These are phyloP conservation scores for Sisor rabdophorus DNA, from an alignment of 2,113 vertebrate genomes.

Conservation along the genomic window DNA sequence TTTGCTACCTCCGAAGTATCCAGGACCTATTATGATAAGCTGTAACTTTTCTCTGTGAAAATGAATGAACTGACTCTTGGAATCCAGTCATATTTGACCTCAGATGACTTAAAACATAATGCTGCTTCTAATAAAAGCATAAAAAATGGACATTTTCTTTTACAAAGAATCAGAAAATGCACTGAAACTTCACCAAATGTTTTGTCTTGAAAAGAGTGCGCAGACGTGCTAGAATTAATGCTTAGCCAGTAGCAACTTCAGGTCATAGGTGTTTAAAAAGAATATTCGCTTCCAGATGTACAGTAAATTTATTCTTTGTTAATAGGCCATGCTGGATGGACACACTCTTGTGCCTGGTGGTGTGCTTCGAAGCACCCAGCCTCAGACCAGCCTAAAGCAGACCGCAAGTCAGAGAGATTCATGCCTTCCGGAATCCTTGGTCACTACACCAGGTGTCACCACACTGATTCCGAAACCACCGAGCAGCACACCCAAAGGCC, in stretches of 20 bases:
- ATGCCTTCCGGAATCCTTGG: conserved; percentile 62
- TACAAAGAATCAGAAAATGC: conserved; percentile 8
- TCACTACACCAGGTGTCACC: conserved; percentile 61
- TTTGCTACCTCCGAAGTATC: conserved; percentile 58
- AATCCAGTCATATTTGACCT: conserved; percentile 58
- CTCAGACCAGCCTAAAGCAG: conserved; percentile 25
- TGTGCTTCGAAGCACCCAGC: conserved; percentile 59
- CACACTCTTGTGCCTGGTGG: conserved; percentile 57
- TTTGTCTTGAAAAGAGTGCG: neutral
- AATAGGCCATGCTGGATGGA: conserved; percentile 73
- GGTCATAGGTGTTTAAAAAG: neutral
- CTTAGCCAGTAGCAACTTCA: neutral
- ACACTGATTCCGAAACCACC: conserved; percentile 79
- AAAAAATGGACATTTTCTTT: conserved; percentile 32
- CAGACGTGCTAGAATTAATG: conserved; percentile 15
- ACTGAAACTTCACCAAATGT: conserved; percentile 24
- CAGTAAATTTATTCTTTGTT: conserved; percentile 24
- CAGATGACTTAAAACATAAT: conserved; percentile 46
- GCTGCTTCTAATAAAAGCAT: conserved; percentile 40
- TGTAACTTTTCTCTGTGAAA: conserved; percentile 58
- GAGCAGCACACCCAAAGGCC: conserved; percentile 66
- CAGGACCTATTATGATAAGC: conserved; percentile 62
- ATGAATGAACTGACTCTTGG: conserved; percentile 54
- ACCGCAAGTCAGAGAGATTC: conserved; percentile 58
- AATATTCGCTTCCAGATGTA: neutral